Conservation (phyloP, 2,888 invertebrate genomes). For the Bimastos eiseni region DNA sequence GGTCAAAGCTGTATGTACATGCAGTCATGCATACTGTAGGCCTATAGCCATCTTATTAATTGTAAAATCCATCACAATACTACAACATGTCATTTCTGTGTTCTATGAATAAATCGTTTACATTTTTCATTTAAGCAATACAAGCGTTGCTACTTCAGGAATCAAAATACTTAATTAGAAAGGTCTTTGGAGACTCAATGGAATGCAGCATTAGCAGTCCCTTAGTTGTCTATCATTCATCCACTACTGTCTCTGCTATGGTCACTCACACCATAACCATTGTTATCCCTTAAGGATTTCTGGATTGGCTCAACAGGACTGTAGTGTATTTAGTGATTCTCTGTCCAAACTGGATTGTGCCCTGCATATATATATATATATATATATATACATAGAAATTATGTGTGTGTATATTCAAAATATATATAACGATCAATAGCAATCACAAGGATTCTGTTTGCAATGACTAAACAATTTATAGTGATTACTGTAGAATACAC, state of each 20-base stretch:
- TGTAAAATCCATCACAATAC: neutral
- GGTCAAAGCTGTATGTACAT: neutral
- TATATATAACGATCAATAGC: neutral
- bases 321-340: neutral
- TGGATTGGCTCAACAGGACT: neutral
- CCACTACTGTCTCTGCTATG: neutral
- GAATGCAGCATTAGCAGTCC: neutral
- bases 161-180: neutral
- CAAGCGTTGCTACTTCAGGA: neutral
- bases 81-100: neutral
- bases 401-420: too few relatives aligned
- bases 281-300: slow-evolving; percentile 3
- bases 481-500: neutral
- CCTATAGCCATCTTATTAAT: neutral
- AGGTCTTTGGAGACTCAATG: neutral
- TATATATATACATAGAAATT: too few relatives aligned
- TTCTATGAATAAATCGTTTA: neutral
- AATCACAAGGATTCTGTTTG: neutral
- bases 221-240: neutral
- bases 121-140: neutral
- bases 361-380: neutral
- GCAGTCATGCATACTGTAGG: too few relatives aligned
- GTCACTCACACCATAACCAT: neutral
- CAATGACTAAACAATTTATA: neutral
- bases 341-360: neutral